Evolutionary conservation across 1,140 invertebrate species (phyloP).

Genomic region (Euborellia annulipes): DNA sequence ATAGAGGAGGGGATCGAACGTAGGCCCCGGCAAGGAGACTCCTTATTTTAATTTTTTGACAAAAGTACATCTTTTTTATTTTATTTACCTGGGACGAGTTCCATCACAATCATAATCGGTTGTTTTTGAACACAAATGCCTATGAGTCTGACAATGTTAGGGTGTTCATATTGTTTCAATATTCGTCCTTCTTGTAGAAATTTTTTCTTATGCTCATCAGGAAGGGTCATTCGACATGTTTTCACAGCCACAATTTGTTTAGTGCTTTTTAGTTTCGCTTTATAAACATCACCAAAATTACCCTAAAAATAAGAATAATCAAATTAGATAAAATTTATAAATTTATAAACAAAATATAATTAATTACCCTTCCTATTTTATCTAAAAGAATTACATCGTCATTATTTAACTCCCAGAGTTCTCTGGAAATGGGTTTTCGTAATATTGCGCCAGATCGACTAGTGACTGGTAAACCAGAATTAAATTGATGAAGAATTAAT

Average conservation of each 20-base stretch:
- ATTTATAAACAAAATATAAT: neutral
- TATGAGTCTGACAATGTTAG: constrained; percentile 91
- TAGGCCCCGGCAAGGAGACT: too few species aligned
- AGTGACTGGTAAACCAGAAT: constrained; percentile 72
- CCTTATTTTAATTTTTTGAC: too few species aligned
- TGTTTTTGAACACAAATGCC: constrained; percentile 96
- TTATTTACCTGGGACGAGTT: constrained; percentile 79
- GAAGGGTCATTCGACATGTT: constrained; percentile 82
- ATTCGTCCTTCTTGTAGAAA: constrained; percentile 93
- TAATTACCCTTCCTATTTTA: constrained; percentile 81
- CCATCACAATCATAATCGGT: constrained; percentile 99
- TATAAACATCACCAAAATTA: constrained; percentile 94
- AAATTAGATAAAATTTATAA: neutral
- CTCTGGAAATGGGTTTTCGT: constrained; percentile 69
- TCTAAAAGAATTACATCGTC: constrained; percentile 84
- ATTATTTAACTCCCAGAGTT: constrained; percentile 92
- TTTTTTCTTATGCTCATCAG: constrained; percentile 91
- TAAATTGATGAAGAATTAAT: constrained; percentile 73
- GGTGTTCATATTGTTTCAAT: constrained; percentile 91
- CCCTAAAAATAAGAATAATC: constrained; percentile 41
- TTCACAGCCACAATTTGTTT: constrained; percentile 87
- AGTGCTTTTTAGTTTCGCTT: constrained; percentile 66
- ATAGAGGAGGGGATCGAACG: too few species aligned
- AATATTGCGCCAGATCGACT: constrained; percentile 81
- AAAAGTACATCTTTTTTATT: too few species aligned